Percentiles rank a stretch among this genome's conserved stretches.
Evolutionary conservation across 2,888 invertebrate species (phyloP).

Genomic region (Leucoptera coffeella): DNA sequence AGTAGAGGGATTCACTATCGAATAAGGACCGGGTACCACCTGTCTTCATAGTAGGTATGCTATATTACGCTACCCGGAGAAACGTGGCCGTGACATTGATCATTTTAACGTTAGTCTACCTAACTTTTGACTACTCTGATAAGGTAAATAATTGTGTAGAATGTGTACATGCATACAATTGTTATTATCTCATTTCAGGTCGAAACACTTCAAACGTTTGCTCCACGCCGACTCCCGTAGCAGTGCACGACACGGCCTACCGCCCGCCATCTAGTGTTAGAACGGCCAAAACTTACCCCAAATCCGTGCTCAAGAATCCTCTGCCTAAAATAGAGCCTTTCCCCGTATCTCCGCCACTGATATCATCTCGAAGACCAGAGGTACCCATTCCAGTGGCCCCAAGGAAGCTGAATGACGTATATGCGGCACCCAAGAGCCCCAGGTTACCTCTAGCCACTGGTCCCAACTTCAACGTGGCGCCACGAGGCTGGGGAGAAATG

Average conservation of each 20-base stretch:
- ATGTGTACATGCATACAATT: not conserved
- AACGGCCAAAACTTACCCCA: slow-evolving; percentile 42
- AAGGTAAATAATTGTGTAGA: not conserved
- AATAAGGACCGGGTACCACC: no score
- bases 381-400: slow-evolving; percentile 33
- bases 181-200: slow-evolving; percentile 17
- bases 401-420: slow-evolving; percentile 41
- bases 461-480: slow-evolving; percentile 76
- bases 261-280: slow-evolving; percentile 41
- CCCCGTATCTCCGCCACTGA: slow-evolving; percentile 29
- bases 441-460: slow-evolving; percentile 31
- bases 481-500: slow-evolving; percentile 73
- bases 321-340: slow-evolving; percentile 46
- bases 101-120: no score
- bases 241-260: slow-evolving; percentile 43
- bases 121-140: no score
- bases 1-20: no score
- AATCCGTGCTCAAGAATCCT: slow-evolving; percentile 28
- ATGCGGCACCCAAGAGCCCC: slow-evolving; percentile 35
- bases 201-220: slow-evolving; percentile 42
- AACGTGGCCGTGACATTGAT: no score
- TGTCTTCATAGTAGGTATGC: no score
- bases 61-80: no score
- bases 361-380: slow-evolving; percentile 22
- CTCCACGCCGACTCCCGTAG: slow-evolving; percentile 35